Percentiles rank a stretch among this genome's conserved stretches.
These are phyloP conservation scores for Drosophila funebris DNA, from an alignment of 1,140 invertebrate species.

Conservation along the genomic window DNA sequence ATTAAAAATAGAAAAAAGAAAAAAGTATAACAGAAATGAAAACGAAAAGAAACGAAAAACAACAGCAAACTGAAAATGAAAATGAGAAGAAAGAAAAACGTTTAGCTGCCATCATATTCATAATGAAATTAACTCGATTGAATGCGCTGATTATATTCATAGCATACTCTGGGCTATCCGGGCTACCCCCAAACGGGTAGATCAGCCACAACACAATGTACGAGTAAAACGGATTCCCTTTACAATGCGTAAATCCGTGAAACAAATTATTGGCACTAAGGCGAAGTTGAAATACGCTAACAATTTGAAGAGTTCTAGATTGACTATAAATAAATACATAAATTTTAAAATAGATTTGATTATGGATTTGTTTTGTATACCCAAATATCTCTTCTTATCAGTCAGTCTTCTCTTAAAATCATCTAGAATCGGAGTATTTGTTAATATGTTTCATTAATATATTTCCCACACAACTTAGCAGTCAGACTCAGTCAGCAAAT, in stretches of 20 bases:
- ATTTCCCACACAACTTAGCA: no score
- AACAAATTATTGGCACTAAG: neutral
- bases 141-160: conserved; percentile 74
- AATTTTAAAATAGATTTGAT: no score
- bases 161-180: conserved; percentile 54
- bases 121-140: conserved; percentile 73
- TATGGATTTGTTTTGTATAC: no score
- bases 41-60: conserved; percentile 14
- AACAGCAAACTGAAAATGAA: neutral
- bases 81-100: conserved; percentile 17
- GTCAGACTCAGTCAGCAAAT: no score
- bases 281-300: neutral
- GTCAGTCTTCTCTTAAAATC: no score
- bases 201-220: neutral
- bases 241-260: conserved; percentile 41
- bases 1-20: conserved; percentile 34
- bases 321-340: no score
- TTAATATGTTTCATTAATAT: no score
- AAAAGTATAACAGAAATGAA: neutral
- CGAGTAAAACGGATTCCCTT: conserved; percentile 15
- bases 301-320: no score
- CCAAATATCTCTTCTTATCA: no score
- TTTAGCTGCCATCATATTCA: conserved; percentile 66
- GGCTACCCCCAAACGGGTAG: neutral
- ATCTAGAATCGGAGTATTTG: no score